phyloP scores from a whole-genome alignment of 2,888 invertebrate genomes.

The Bellardia bayeri region DNA sequence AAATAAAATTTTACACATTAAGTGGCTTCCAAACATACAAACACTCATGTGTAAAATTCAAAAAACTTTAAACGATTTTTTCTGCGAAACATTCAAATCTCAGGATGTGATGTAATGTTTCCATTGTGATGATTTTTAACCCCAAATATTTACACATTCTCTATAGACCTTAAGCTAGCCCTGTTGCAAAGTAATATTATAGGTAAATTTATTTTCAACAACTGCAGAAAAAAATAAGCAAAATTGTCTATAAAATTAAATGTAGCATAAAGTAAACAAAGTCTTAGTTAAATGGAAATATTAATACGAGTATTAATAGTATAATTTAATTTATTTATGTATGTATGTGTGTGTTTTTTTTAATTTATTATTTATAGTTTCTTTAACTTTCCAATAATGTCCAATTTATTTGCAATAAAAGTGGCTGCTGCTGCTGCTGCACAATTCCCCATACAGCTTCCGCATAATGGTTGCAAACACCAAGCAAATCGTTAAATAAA shows the following conservation, averaged over 20 bases:
- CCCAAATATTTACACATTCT: neutral
- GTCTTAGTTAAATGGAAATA: slow-evolving; percentile 42
- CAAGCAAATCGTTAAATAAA: slow-evolving; percentile 15
- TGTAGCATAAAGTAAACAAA: slow-evolving; percentile 53
- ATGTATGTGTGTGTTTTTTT: neutral
- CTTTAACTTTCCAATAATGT: slow-evolving; percentile 70
- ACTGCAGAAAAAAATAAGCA: slow-evolving; percentile 1
- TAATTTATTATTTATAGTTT: slow-evolving; percentile 51
- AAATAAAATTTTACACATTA: slow-evolving; percentile 62
- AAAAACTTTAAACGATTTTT: slow-evolving; percentile 7
- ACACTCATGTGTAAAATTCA: slow-evolving; percentile 5
- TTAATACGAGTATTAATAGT: slow-evolving; percentile 27
- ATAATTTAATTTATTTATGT: slow-evolving; percentile 21
- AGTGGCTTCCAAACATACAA: neutral
- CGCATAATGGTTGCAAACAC: slow-evolving; percentile 52
- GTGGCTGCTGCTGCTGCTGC: slow-evolving; percentile 18
- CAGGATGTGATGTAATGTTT: slow-evolving; percentile 62
- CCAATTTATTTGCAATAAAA: slow-evolving; percentile 68
- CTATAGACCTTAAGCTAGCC: slow-evolving; percentile 26
- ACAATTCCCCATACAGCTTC: slow-evolving; percentile 57
- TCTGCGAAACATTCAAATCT: slow-evolving; percentile 47
- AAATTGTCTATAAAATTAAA: slow-evolving; percentile 42
- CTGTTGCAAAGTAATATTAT: slow-evolving; percentile 22
- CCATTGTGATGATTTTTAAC: slow-evolving; percentile 49
- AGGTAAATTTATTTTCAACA: neutral